phyloP scores from a whole-genome alignment of 2,113 vertebrate genomes.

The Cochlearius cochlearius region DNA sequence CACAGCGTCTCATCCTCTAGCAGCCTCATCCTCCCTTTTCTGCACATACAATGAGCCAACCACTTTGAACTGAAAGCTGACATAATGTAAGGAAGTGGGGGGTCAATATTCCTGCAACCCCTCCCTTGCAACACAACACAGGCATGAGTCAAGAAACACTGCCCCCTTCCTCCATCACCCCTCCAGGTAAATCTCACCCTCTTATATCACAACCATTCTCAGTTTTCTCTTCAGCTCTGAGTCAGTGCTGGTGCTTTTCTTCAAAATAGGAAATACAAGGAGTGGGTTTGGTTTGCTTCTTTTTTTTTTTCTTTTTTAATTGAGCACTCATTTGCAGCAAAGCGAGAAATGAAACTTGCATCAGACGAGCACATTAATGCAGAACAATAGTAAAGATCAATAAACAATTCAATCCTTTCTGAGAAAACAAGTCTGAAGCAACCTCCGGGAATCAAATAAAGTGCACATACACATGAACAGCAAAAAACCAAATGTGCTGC shows the following conservation, averaged over 20 bases:
- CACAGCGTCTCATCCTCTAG: not conserved
- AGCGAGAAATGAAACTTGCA: not conserved
- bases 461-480: not conserved
- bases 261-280: not conserved
- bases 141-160: not conserved
- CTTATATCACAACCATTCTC: not conserved
- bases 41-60: not conserved
- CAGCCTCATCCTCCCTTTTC: not conserved
- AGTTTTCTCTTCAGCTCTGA: not conserved
- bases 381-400: constrained; percentile 23
- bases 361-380: not conserved
- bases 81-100: fast-evolving
- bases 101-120: not conserved
- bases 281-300: not conserved
- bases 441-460: constrained; percentile 13
- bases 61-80: not conserved
- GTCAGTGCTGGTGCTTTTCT: not conserved
- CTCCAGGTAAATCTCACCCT: not conserved
- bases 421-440: constrained; percentile 18
- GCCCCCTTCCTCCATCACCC: not conserved
- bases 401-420: not conserved
- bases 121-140: not conserved
- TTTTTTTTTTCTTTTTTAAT: not conserved
- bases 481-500: not conserved
- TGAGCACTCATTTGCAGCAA: not conserved